Percentiles rank a stretch among this genome's conserved stretches.
phyloP scores from a whole-genome alignment of 2,888 invertebrate genomes.

The Dysmachus trigonus region DNA sequence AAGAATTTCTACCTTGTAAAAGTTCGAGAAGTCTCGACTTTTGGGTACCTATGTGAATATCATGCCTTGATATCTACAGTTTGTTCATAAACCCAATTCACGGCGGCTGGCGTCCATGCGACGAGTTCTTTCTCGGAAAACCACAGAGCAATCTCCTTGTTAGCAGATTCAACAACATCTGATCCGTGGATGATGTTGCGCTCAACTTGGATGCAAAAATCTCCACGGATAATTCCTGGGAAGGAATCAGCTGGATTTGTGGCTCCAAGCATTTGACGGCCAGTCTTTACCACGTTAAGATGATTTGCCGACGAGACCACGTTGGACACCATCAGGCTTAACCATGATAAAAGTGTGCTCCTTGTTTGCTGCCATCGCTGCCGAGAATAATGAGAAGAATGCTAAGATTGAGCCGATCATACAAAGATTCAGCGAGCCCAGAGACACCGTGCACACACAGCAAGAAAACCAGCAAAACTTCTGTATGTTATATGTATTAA shows the following conservation, averaged over 20 bases:
- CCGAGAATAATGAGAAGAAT: conserved; percentile 70
- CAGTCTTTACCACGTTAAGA: conserved; percentile 94
- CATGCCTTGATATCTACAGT: conserved; percentile 45
- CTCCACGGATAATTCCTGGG: conserved; percentile 98
- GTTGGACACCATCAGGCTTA: conserved; percentile 98
- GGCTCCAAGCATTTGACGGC: conserved; percentile 94
- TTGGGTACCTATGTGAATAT: too few relatives aligned
- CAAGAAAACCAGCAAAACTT: too few relatives aligned
- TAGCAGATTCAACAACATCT: conserved; percentile 94
- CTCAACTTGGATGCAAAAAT: conserved; percentile 94
- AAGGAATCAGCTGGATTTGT: conserved; percentile 95
- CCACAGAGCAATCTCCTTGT: conserved; percentile 96
- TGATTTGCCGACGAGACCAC: conserved; percentile 96
- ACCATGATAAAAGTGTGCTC: conserved; percentile 99
- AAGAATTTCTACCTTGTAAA: too few relatives aligned
- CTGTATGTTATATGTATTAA: too few relatives aligned
- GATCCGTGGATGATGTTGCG: conserved; percentile 98
- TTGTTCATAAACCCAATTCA: conserved; percentile 93
- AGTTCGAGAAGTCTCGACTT: too few relatives aligned
- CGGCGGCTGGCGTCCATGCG: conserved; percentile 82
- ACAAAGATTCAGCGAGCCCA: conserved; percentile 47
- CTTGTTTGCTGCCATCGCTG: conserved; percentile 76
- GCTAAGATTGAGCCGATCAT: conserved; percentile 70
- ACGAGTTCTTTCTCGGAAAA: conserved; percentile 87
- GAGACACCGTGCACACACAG: background rate